Evolutionary conservation across 2,888 invertebrate species (phyloP).

Genomic region (Xestia sexstrigata): DNA sequence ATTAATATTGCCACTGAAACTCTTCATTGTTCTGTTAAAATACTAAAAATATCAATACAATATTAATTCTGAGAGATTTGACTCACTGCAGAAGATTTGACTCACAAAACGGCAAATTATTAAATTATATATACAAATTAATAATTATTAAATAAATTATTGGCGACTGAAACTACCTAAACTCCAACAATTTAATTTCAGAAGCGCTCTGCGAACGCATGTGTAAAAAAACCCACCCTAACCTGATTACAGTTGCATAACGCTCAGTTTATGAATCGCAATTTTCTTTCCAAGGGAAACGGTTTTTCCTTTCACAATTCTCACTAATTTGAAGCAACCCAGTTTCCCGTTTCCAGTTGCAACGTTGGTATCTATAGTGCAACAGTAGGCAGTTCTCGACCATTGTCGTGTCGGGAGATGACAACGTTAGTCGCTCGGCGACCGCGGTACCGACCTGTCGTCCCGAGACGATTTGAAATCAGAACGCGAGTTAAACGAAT

Average conservation of each 20-base stretch:
- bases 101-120: neutral
- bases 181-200: neutral
- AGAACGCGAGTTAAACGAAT: slow-evolving; percentile 47
- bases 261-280: slow-evolving; percentile 53
- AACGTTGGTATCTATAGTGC: slow-evolving; percentile 66
- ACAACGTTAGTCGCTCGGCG: slow-evolving; percentile 74
- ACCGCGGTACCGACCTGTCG: slow-evolving; percentile 74
- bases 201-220: slow-evolving; percentile 5
- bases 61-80: neutral
- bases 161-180: neutral
- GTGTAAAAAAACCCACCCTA: slow-evolving; percentile 11
- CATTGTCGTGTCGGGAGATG: slow-evolving; percentile 68
- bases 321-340: slow-evolving; percentile 73
- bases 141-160: too few relatives aligned
- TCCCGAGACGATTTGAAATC: slow-evolving; percentile 55
- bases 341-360: slow-evolving; percentile 72
- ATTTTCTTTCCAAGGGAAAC: slow-evolving; percentile 58
- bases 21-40: neutral
- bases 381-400: slow-evolving; percentile 67
- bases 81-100: neutral
- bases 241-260: slow-evolving; percentile 37
- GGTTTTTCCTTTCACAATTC: slow-evolving; percentile 64
- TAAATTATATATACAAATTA: too few relatives aligned
- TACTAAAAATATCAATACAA: neutral
- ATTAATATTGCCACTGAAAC: neutral